Conservation (phyloP, 2,888 invertebrate genomes). For the Acleris sparsana region DNA sequence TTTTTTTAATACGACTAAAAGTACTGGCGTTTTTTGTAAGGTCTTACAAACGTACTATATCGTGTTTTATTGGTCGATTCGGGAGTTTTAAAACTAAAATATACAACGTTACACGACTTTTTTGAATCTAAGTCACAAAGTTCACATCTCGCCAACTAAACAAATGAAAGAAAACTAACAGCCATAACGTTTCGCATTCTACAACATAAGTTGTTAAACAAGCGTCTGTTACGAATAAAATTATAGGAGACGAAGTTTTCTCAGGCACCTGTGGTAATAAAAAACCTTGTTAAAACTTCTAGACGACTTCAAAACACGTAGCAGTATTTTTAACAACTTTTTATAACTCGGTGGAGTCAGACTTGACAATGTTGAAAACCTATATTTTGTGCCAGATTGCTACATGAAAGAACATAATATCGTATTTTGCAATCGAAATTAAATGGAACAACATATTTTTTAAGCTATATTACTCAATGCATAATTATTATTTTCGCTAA, state of each 20-base stretch:
- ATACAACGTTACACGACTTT: too few relatives aligned
- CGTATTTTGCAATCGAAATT: too few relatives aligned
- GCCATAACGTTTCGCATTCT: not conserved
- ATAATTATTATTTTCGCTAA: too few relatives aligned
- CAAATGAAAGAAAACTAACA: slow-evolving; percentile 15
- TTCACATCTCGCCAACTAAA: not conserved
- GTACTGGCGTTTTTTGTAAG: too few relatives aligned
- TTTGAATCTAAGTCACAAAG: not conserved
- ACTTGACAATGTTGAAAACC: not conserved
- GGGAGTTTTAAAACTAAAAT: too few relatives aligned
- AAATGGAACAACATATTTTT: too few relatives aligned
- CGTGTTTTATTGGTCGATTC: too few relatives aligned
- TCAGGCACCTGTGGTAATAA: slow-evolving; percentile 28
- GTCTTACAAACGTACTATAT: too few relatives aligned
- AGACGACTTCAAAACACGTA: slow-evolving; percentile 24
- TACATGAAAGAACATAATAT: too few relatives aligned
- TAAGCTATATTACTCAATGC: too few relatives aligned
- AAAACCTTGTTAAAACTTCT: slow-evolving; percentile 32
- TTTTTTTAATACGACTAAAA: too few relatives aligned
- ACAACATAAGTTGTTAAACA: slow-evolving; percentile 18
- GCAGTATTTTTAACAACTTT: slow-evolving; percentile 23
- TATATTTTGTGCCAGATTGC: not conserved
- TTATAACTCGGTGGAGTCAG: not conserved
- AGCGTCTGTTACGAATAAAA: slow-evolving; percentile 19
- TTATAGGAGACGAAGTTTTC: slow-evolving; percentile 20